Conservation (phyloP, 2,113 vertebrate species). For the Sciurus niger region DNA sequence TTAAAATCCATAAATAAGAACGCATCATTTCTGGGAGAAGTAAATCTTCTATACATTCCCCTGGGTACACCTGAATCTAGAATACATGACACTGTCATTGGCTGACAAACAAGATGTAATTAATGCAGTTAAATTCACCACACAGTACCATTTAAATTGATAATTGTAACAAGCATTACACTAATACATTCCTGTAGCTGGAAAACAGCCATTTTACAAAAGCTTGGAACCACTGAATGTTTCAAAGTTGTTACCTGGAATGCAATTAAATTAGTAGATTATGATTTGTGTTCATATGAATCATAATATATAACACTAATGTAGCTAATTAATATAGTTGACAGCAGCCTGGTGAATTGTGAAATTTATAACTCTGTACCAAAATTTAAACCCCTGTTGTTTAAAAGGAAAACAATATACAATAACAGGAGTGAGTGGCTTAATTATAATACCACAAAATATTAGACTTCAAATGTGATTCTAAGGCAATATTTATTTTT, state of each 20-base stretch:
- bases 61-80: background rate
- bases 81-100: conserved; percentile 63
- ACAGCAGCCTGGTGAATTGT: conserved; percentile 61
- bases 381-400: conserved; percentile 57
- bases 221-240: background rate
- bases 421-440: conserved; percentile 13
- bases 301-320: conserved; percentile 69
- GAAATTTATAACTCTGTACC: conserved; percentile 60
- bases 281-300: conserved; percentile 68
- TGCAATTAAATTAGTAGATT: conserved; percentile 77
- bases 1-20: conserved; percentile 20
- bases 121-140: conserved; percentile 74
- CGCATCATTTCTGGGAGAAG: background rate
- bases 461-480: conserved; percentile 36
- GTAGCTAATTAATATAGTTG: conserved; percentile 73
- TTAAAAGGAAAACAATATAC: conserved; percentile 67
- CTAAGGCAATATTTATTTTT: conserved; percentile 49
- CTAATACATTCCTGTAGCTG: conserved; percentile 71
- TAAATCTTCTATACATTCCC: conserved; percentile 50
- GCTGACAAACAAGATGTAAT: conserved; percentile 77
- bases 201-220: conserved; percentile 79
- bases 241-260: conserved; percentile 70
- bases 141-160: conserved; percentile 61
- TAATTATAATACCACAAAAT: conserved; percentile 6
- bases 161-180: conserved; percentile 72